Evolutionary conservation across 1,140 invertebrate genomes (phyloP), one percentile per base, ranked within the genome.

Genomic region (Rhopalosiphum maidis): DNA sequence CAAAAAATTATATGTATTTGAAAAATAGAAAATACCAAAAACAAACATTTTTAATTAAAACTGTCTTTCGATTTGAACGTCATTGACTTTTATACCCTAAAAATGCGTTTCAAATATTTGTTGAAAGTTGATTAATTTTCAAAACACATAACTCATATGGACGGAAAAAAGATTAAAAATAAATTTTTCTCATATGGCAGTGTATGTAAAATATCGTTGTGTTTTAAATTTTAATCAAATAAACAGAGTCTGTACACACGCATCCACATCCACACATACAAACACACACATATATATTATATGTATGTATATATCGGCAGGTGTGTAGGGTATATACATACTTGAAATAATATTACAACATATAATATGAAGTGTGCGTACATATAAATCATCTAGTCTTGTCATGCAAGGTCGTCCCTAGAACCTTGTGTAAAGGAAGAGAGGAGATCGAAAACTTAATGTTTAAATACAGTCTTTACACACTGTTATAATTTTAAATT

Each of bases 31-130:
- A 88, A 48, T 46, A 48, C 46, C 43, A 9, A 48, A 48, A 51
- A 88, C 86, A 48, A 88, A 48, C 8, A n/a, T 51, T 88, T 88
- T 88, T 88, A 48, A 88, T 48, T 88, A 48, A 88, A 88, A 51
- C 15, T 30, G 1, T 8, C 30, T 48, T 18, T 30, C 15, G n/a
- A 88, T 30, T 30, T 88, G 1, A 51, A 88, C 25, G 8, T 23
- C 23, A 43, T 85, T 30, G 43, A 54, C 48, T 23, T 54, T 37
- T 37, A 54, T 37, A 54, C n/a, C n/a, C 21, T 54, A 88, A 88
- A 51, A 89, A 55, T 37, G 22, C 21, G 21, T 55, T 37, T 55
- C 8, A 35, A 89, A 89, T 55, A 18, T 89, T 41, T 37, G 48
- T 89, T 15, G 30, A 25, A 35, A 48, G 51, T 55, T 89, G 22